Base-by-base conservation (phyloP, 2,113 vertebrate species). In the Cyanistes caeruleus region DNA sequence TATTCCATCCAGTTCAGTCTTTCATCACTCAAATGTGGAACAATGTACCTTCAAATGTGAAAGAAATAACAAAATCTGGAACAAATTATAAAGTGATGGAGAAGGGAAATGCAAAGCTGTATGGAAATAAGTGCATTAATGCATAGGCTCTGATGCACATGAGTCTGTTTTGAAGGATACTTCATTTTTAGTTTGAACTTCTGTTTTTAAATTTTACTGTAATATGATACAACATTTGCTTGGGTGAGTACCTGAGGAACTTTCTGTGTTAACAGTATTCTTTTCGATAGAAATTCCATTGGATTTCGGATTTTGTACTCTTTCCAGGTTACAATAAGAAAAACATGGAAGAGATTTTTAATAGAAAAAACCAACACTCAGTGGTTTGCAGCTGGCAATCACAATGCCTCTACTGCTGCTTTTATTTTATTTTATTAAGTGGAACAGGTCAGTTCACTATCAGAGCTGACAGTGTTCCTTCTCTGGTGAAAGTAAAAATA, bases 1-100 rank as follows among this genome's bases (percentile, higher is more conserved):
- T 82, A 52, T 94, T 96, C 76, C n/a, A 67, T 93, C 69, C 28
- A 20, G 76, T 87, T 96, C 86, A 96, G 93, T 67, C 63, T 97
- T 95, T 95, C 76, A 73, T 95, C 94, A 96, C 80, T 74, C 87
- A 89, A 62, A 93, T 92, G 30, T n/a, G 56, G 83, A 98, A 92
- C 59, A 91, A 65, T 81, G 20, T 85, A 82, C 48, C 69, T 95
- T 95, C 95, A 59, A 89, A 82, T 73, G 48, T 87, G 84, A 89
- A 95, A 97, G 85, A 97, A 96, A 93, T 92, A 96, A 90, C 59
- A 91, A 97, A 96, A 95, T 97, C 96, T 98, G 98, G 96, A 96
- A 97, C 77, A 92, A 94, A 97, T 98, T 98, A 98, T 64, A 75
- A 97, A 86, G 84, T 93, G 95, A 90, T 89, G 70, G 94, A 59